Conservation (phyloP, 2,797 vertebrate genomes). For the Neosilurus mollespiculum region DNA sequence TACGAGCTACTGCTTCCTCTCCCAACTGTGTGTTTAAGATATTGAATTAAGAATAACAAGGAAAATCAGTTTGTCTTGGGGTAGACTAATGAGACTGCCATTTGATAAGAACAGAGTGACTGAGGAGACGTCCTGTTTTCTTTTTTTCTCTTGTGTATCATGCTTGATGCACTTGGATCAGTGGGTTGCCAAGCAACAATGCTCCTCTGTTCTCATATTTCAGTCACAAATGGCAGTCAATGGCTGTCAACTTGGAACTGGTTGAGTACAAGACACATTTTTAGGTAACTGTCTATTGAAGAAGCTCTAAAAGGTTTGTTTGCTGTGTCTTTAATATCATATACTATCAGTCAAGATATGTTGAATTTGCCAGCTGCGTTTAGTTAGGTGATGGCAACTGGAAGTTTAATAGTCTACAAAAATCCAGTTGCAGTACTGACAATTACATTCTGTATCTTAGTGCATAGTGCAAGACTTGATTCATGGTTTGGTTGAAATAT, state of each 20-base stretch:
- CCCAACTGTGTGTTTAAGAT: slow-evolving; percentile 5
- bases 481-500: neutral
- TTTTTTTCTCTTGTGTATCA: slow-evolving; percentile 37
- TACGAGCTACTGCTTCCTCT: neutral
- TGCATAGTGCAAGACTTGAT: neutral
- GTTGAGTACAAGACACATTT: slow-evolving; percentile 26
- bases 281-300: slow-evolving; percentile 13
- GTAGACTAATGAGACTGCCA: slow-evolving; percentile 37
- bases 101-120: slow-evolving; percentile 37
- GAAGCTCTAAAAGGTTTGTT: slow-evolving; percentile 8
- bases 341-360: slow-evolving; percentile 15
- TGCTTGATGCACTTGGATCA: slow-evolving; percentile 30
- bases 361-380: slow-evolving; percentile 1
- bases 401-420: neutral
- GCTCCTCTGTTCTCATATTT: slow-evolving; percentile 36
- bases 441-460: neutral
- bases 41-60: slow-evolving; percentile 33
- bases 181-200: slow-evolving; percentile 48
- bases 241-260: slow-evolving; percentile 30
- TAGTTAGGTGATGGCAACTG: neutral
- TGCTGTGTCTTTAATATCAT: slow-evolving; percentile 19
- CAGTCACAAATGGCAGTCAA: slow-evolving; percentile 40
- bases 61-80: slow-evolving; percentile 18
- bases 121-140: slow-evolving; percentile 25
- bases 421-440: neutral